A percentile compares a stretch with the other conserved stretches of the same genome.
phyloP scores from a whole-genome alignment of 2,797 vertebrate species.

The Harpagifer antarcticus region DNA sequence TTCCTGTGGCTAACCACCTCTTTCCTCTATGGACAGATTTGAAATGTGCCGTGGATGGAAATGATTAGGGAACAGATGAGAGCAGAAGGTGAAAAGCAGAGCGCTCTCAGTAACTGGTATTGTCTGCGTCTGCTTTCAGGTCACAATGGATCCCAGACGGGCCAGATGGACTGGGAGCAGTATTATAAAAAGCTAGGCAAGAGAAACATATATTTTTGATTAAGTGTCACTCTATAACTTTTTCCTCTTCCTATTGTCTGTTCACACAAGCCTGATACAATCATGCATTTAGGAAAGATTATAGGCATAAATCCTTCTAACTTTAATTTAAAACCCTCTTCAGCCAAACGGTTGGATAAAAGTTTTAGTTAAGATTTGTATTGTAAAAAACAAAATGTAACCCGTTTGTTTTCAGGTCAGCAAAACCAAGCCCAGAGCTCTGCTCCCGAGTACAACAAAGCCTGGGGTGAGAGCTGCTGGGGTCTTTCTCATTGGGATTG shows the following conservation, averaged over 20 bases:
- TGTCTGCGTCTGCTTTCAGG: slow-evolving; percentile 81
- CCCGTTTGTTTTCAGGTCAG: slow-evolving; percentile 87
- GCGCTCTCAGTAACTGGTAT: slow-evolving; percentile 58
- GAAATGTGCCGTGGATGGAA: slow-evolving; percentile 50
- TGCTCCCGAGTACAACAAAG: slow-evolving; percentile 94
- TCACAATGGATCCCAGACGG: slow-evolving; percentile 84
- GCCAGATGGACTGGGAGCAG: slow-evolving; percentile 85
- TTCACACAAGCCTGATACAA: slow-evolving; percentile 4
- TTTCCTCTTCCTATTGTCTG: background rate
- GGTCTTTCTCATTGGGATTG: background rate
- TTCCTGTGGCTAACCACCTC: slow-evolving; percentile 45
- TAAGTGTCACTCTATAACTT: slow-evolving; percentile 5
- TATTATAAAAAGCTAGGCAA: slow-evolving; percentile 84
- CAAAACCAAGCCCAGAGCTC: slow-evolving; percentile 94
- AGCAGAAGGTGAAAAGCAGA: slow-evolving; percentile 39
- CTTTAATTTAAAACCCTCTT: background rate
- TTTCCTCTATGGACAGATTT: slow-evolving; percentile 48
- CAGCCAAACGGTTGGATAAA: background rate
- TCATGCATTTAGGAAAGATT: background rate
- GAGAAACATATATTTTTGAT: slow-evolving; percentile 30
- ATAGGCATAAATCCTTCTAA: background rate
- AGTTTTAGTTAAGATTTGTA: background rate
- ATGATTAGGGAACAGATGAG: slow-evolving; percentile 50
- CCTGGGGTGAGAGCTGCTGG: slow-evolving; percentile 89
- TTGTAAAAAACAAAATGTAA: background rate